These are phyloP conservation scores for Stenichneumon culpator DNA, from an alignment of 2,888 invertebrate genomes.

Conservation along the genomic window DNA sequence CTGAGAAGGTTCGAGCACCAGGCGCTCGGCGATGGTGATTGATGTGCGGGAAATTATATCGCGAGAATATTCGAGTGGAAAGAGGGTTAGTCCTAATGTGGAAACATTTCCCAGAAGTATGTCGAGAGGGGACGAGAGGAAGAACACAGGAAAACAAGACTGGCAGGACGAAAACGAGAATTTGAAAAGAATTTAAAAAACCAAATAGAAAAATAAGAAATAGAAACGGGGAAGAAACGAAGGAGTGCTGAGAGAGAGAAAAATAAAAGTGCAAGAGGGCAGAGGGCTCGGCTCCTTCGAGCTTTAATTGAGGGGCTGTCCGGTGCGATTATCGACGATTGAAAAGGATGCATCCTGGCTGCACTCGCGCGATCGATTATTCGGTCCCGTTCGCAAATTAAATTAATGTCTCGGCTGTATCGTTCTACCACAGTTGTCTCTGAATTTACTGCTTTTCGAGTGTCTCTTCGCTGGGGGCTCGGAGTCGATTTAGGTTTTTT, in stretches of 20 bases:
- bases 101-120: slow-evolving; percentile 21
- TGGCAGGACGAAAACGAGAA: background rate
- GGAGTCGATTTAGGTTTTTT: slow-evolving; percentile 4
- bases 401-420: background rate
- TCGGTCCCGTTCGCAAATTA: background rate
- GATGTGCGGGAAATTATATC: slow-evolving; percentile 39
- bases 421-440: background rate
- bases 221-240: slow-evolving; percentile 42
- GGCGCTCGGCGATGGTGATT: slow-evolving; percentile 4
- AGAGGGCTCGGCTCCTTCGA: slow-evolving; percentile 63
- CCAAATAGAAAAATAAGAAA: slow-evolving; percentile 40
- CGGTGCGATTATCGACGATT: slow-evolving; percentile 72
- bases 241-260: slow-evolving; percentile 62
- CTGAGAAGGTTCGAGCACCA: background rate
- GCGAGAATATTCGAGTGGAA: slow-evolving; percentile 25
- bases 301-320: slow-evolving; percentile 72
- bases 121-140: background rate
- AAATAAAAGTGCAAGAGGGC: slow-evolving; percentile 43
- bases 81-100: slow-evolving; percentile 14
- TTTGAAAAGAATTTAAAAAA: background rate
- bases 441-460: background rate
- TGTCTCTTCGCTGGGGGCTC: slow-evolving; percentile 14
- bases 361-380: slow-evolving; percentile 49
- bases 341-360: slow-evolving; percentile 73
- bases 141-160: slow-evolving; percentile 1